Conservation (phyloP, 2,888 invertebrate genomes). For the Oconnorella tubifera region DNA sequence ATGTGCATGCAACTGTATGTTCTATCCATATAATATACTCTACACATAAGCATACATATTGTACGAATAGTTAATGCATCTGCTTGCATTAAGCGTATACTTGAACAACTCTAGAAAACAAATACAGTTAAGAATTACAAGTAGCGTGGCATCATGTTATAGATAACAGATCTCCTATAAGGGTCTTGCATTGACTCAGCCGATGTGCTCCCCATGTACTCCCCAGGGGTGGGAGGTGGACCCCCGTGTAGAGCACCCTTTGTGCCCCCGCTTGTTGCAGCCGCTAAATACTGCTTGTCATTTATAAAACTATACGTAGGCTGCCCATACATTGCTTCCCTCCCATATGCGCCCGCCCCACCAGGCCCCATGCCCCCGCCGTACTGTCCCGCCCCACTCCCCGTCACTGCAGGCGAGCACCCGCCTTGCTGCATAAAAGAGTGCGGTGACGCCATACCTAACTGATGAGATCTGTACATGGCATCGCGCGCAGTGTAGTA, state of each 20-base stretch:
- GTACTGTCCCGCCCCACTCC: conserved; percentile 14
- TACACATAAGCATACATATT: too few species aligned
- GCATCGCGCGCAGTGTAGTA: conserved; percentile 48
- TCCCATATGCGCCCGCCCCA: conserved; percentile 39
- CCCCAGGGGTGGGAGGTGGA: conserved; percentile 1
- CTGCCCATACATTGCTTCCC: conserved; percentile 49
- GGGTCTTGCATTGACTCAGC: conserved; percentile 39
- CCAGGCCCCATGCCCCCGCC: conserved; percentile 33
- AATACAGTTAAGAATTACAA: too few species aligned
- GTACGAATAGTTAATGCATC: too few species aligned
- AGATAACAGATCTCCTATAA: conserved; percentile 50
- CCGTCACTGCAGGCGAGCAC: conserved; percentile 41
- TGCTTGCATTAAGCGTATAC: too few species aligned
- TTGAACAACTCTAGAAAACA: too few species aligned
- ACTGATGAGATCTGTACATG: conserved; percentile 50
- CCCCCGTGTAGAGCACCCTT: conserved; percentile 16
- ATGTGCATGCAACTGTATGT: too few species aligned
- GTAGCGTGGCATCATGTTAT: conserved; percentile 52
- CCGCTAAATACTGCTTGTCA: conserved; percentile 48
- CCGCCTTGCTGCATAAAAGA: conserved; percentile 48
- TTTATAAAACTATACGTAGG: conserved; percentile 47
- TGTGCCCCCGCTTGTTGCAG: conserved; percentile 33
- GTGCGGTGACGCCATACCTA: conserved; percentile 45
- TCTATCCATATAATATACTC: too few species aligned
- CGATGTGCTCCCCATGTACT: conserved; percentile 5